Percentiles rank a stretch among this genome's conserved stretches.
These are phyloP conservation scores for Corella eumyota DNA, from an alignment of 23 tunicate genomes.

Conservation along the genomic window DNA sequence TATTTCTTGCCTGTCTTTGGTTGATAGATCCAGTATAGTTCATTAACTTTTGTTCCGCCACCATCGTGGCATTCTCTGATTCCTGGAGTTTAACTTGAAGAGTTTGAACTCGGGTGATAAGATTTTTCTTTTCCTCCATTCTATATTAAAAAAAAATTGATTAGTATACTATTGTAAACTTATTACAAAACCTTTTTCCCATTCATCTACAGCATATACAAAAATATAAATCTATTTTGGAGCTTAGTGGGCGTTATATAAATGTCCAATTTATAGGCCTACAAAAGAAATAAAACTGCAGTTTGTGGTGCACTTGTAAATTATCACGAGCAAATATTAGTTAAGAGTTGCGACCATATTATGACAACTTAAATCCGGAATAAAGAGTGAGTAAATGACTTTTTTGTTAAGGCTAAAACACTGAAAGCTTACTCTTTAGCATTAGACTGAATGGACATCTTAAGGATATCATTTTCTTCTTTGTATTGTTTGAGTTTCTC, in stretches of 20 bases:
- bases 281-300: no score
- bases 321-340: no score
- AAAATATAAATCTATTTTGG: not conserved
- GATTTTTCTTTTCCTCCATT: constrained; percentile 10
- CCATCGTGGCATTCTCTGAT: constrained; percentile 7
- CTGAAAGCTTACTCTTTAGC: constrained; percentile 32
- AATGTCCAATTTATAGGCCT: no score
- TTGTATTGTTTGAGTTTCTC: no score
- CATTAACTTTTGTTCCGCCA: constrained; percentile 8
- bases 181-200: constrained; percentile 1
- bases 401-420: not conserved
- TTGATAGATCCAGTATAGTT: constrained; percentile 7
- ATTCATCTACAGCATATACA: not conserved
- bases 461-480: constrained; percentile 48
- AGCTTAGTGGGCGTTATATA: no score
- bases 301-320: no score
- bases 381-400: not conserved
- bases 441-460: constrained; percentile 44
- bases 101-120: constrained; percentile 7
- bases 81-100: constrained; percentile 23
- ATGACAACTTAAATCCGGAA: no score
- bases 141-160: constrained; percentile 8
- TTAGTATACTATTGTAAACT: no score
- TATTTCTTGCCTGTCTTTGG: constrained; percentile 46
- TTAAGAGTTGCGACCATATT: no score